Percentiles rank a stretch among this genome's conserved stretches.
Evolutionary conservation across 2,888 invertebrate species (phyloP).

Genomic region (Leucophora obtusa): DNA sequence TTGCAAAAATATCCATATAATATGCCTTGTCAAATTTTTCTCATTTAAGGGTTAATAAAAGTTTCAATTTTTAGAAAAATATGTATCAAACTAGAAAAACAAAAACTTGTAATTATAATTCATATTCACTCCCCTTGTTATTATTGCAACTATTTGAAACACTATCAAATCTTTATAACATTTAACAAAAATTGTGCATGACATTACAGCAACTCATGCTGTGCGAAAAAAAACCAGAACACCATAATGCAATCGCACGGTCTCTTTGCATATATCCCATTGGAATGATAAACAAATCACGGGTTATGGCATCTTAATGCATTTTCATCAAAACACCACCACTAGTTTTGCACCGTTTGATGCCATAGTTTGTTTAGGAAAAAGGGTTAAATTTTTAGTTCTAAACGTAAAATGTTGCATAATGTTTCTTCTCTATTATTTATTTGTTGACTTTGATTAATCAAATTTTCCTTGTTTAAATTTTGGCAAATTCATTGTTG

Average conservation of each 20-base stretch:
- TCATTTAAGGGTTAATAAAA: background rate
- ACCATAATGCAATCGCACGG: background rate
- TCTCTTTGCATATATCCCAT: slow-evolving; percentile 25
- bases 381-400: slow-evolving; percentile 29
- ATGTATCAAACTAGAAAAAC: slow-evolving; percentile 6
- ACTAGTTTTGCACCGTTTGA: background rate
- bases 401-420: background rate
- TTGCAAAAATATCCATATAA: too few relatives aligned
- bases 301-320: background rate
- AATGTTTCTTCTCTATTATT: slow-evolving; percentile 13
- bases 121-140: slow-evolving; percentile 35
- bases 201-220: background rate
- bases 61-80: background rate
- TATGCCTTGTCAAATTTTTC: background rate
- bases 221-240: background rate
- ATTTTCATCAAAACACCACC: background rate
- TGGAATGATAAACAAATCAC: slow-evolving; percentile 13
- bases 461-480: slow-evolving; percentile 29
- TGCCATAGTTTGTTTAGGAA: background rate
- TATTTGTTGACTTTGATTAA: slow-evolving; percentile 57
- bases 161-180: background rate
- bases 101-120: slow-evolving; percentile 29
- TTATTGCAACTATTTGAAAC: background rate
- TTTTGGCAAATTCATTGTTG: slow-evolving; percentile 39
- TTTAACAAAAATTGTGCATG: background rate